Conservation (phyloP, 2,888 invertebrate species). For the Malacosoma neustria region DNA sequence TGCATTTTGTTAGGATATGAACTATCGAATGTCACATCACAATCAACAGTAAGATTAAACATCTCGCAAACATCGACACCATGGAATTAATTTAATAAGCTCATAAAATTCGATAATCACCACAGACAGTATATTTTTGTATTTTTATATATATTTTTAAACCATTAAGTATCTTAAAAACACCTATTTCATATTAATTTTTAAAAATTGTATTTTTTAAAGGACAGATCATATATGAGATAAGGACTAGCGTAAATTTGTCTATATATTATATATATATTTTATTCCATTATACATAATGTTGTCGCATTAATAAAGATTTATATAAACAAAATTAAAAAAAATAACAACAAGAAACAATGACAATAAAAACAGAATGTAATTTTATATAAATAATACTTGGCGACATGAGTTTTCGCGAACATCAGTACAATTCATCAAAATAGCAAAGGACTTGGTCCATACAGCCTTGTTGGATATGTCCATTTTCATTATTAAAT, state of each 20-base stretch:
- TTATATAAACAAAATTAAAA: constrained; percentile 45
- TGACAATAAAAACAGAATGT: constrained; percentile 47
- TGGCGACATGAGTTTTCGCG: background rate
- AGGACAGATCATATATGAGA: constrained; percentile 68
- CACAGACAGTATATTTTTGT: constrained; percentile 65
- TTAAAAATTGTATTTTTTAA: constrained; percentile 24
- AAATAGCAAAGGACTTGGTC: too few relatives aligned
- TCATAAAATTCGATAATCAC: constrained; percentile 73
- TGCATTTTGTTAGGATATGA: too few relatives aligned
- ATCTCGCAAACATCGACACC: constrained; percentile 29
- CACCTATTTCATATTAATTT: constrained; percentile 30
- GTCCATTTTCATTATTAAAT: too few relatives aligned
- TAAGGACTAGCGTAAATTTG: constrained; percentile 56
- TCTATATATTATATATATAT: constrained; percentile 16
- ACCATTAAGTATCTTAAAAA: constrained; percentile 53
- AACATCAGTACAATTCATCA: background rate
- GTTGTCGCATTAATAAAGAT: constrained; percentile 48
- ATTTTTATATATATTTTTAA: constrained; percentile 25
- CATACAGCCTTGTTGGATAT: too few relatives aligned
- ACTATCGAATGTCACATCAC: background rate
- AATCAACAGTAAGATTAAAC: background rate
- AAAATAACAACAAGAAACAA: constrained; percentile 56
- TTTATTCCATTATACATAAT: constrained; percentile 29
- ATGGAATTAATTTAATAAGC: constrained; percentile 65
- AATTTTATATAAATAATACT: constrained; percentile 15